Evolutionary conservation across 2,888 invertebrate species (phyloP).

Genomic region (Apotomis turbidana): DNA sequence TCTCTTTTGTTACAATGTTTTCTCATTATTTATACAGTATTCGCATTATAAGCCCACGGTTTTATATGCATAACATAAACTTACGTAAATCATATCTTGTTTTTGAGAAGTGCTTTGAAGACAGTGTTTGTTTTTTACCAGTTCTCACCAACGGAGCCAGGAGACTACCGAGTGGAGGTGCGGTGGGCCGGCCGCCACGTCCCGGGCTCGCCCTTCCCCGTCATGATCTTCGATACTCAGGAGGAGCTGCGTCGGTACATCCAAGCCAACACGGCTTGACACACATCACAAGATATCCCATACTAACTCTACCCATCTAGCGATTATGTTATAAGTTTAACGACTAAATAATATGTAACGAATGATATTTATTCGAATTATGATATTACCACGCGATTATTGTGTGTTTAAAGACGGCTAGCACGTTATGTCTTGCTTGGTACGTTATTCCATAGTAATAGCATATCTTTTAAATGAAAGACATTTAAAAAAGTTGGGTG

Average conservation of each 20-base stretch:
- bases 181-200: constrained; percentile 98
- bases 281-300: background rate
- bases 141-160: constrained; percentile 99
- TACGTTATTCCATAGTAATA: background rate
- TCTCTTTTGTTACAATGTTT: no score
- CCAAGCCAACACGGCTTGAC: constrained; percentile 68
- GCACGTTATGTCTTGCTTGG: background rate
- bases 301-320: constrained; percentile 9
- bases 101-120: background rate
- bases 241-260: constrained; percentile 93
- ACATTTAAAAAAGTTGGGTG: background rate
- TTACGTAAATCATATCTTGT: constrained; percentile 30
- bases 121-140: constrained; percentile 56
- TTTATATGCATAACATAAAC: no score
- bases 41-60: no score
- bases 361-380: constrained; percentile 12
- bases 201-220: constrained; percentile 98
- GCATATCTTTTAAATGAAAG: background rate
- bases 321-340: constrained; percentile 18
- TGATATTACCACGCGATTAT: background rate
- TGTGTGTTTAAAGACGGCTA: background rate
- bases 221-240: constrained; percentile 99
- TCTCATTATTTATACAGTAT: no score
- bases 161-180: constrained; percentile 98
- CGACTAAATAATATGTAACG: constrained; percentile 7